Evolutionary conservation across 2,888 invertebrate species (phyloP), one percentile per base, ranked within the genome.

Genomic region (Drosophila tanythrix): DNA sequence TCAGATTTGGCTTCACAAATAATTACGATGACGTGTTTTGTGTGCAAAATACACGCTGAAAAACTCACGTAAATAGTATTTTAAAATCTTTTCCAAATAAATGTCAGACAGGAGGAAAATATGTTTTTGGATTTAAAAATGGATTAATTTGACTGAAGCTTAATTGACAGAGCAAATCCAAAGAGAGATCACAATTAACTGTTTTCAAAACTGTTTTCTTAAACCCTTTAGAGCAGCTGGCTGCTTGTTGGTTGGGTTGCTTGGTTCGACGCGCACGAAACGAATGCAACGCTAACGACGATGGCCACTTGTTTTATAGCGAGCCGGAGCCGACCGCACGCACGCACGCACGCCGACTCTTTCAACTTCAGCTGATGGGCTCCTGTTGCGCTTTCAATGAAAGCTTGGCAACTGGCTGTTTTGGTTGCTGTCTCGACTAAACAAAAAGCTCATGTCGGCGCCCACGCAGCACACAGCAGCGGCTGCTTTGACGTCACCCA

Each of bases 301-400:
- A 46, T 48, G 64, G 69, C 89, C 69, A 83, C 81, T 74, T 62
- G 74, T 89, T 87, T 87, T 87, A 87, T 87, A 87, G 74, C 73
- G 74, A 74, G 57, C 61, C 62, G 53, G 43, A 70, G 61, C 87
- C 81, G 77, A 80, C 76, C 46, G 40, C 18, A 36, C 50, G 40
- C 15, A 35, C 36, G 56, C 38, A 64, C 50, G 58, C 40, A 64
- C 46, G 59, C 55, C 56, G 29, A 53, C 38, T 38, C 59, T 67
- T 87, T 89, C 73, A 89, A 87, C 73, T 81, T 79, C 88, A 88
- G 90, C 72, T 74, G 72, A 69, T 71, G 75, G 62, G 62, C 68
- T 89, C 88, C 85, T 85, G 88, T 90, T 85, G 86, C 88, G 86
- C 77, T 55, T 79, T 79, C 82, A 81, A 79, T 63, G 65, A 73